Evolutionary conservation across 2,797 vertebrate genomes (phyloP).

Genomic region (Parambassis ranga): DNA sequence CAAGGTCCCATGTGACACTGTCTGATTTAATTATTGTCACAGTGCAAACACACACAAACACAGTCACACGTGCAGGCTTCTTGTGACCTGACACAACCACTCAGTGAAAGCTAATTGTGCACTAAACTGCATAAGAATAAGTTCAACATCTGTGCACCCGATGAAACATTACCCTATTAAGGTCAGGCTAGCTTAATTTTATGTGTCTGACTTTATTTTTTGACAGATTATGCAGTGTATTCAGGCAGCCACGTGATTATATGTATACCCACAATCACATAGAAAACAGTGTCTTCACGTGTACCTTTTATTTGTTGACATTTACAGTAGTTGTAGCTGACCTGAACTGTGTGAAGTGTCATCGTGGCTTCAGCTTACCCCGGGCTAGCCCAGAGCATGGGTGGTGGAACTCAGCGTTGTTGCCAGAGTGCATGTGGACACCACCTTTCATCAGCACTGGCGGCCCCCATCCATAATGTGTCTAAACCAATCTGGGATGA

Average conservation of each 20-base stretch:
- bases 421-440: conserved; percentile 37
- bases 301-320: conserved; percentile 45
- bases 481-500: conserved; percentile 55
- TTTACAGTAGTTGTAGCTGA: conserved; percentile 45
- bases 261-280: neutral
- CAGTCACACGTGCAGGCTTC: conserved; percentile 7
- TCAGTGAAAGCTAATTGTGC: neutral
- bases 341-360: conserved; percentile 40
- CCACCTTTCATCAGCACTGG: conserved; percentile 53
- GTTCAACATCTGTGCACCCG: neutral
- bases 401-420: conserved; percentile 22
- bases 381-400: conserved; percentile 31
- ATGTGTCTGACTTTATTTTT: neutral
- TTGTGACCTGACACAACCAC: neutral
- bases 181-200: too few species aligned
- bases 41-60: conserved; percentile 17
- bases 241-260: neutral
- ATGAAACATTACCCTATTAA: neutral
- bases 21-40: conserved; percentile 38
- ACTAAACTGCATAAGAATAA: neutral
- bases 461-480: conserved; percentile 46
- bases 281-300: conserved; percentile 1
- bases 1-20: conserved; percentile 40
- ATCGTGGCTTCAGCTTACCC: conserved; percentile 38
- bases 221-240: too few species aligned